Conservation (phyloP, 2,888 invertebrate genomes). For the Parascotia fuliginaria region DNA sequence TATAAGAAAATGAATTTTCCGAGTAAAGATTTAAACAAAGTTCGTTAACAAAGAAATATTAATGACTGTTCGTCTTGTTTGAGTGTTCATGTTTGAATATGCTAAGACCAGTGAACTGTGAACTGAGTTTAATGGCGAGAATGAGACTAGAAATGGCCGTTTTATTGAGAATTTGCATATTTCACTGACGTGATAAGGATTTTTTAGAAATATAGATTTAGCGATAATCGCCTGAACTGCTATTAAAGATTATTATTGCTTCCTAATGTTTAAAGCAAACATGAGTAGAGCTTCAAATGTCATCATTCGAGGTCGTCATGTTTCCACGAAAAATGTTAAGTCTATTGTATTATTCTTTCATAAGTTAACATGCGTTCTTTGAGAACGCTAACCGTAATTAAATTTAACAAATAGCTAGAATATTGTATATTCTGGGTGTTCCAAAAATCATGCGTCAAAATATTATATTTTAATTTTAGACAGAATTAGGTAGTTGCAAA, state of each 20-base stretch:
- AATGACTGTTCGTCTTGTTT: conserved; percentile 5
- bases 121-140: conserved; percentile 25
- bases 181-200: conserved; percentile 22
- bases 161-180: conserved; percentile 22
- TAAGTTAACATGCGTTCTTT: conserved; percentile 12
- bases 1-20: conserved; percentile 3
- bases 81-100: conserved; percentile 11
- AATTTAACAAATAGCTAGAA: too few relatives aligned
- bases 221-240: conserved; percentile 22
- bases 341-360: conserved; percentile 14
- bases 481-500: too few relatives aligned
- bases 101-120: conserved; percentile 9
- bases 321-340: conserved; percentile 17
- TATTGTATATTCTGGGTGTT: too few relatives aligned
- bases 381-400: background rate
- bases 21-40: background rate
- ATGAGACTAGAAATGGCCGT: conserved; percentile 25
- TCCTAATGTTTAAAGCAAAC: conserved; percentile 40
- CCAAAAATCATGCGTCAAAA: too few relatives aligned
- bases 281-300: conserved; percentile 32
- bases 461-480: too few relatives aligned
- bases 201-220: conserved; percentile 22
- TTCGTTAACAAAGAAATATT: conserved; percentile 1
- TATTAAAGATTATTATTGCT: conserved; percentile 40
- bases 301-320: conserved; percentile 23